phyloP scores from a whole-genome alignment of 2,888 invertebrate genomes.

The Mycalesis mineus region DNA sequence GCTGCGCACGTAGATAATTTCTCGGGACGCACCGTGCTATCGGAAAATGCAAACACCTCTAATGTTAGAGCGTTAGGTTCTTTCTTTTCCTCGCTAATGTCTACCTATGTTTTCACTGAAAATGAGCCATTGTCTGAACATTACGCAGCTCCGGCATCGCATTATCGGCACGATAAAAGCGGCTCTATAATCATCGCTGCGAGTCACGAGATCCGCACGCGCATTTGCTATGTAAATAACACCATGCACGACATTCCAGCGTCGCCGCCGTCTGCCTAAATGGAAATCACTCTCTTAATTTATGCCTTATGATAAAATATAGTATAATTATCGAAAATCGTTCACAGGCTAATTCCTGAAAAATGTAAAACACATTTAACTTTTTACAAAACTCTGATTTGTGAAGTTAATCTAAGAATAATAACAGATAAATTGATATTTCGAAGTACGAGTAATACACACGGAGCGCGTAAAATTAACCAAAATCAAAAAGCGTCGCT shows the following conservation, averaged over 20 bases:
- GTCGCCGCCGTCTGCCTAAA: constrained; percentile 35
- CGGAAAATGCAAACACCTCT: constrained; percentile 33
- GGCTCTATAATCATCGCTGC: constrained; percentile 61
- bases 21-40: constrained; percentile 28
- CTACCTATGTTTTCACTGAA: constrained; percentile 47
- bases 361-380: background rate
- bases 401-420: background rate
- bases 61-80: constrained; percentile 36
- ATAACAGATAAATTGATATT: constrained; percentile 39
- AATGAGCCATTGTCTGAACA: constrained; percentile 52
- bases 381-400: no score
- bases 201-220: constrained; percentile 59
- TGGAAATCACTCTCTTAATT: constrained; percentile 45
- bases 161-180: constrained; percentile 62
- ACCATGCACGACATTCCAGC: constrained; percentile 53
- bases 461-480: constrained; percentile 45
- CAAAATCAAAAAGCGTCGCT: constrained; percentile 44
- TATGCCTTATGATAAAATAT: constrained; percentile 8
- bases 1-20: constrained; percentile 23
- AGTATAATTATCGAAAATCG: background rate
- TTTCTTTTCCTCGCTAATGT: constrained; percentile 53
- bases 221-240: constrained; percentile 57
- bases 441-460: constrained; percentile 46
- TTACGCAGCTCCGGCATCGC: constrained; percentile 56
- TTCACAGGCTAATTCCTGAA: background rate